phyloP scores from a whole-genome alignment of 2,797 vertebrate species.

The Tragopan temminckii region DNA sequence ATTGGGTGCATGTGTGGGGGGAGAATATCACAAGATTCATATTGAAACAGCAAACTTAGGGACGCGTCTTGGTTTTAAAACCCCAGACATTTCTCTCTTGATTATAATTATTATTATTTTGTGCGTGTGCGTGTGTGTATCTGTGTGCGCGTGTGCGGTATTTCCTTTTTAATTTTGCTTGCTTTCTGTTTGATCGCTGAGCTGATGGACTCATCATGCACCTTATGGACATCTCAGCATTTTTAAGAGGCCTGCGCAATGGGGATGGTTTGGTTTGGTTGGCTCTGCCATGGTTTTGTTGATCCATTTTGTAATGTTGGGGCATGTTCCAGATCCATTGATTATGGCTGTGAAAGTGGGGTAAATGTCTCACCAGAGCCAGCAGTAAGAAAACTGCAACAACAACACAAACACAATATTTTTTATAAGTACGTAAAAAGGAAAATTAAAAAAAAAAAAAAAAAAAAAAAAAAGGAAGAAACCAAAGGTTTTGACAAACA shows the following conservation, averaged over 20 bases:
- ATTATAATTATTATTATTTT: constrained; percentile 34
- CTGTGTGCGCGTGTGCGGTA: background rate
- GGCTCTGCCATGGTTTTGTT: constrained; percentile 37
- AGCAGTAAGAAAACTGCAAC: constrained; percentile 16
- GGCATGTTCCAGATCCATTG: constrained; percentile 55
- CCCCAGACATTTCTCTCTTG: constrained; percentile 49
- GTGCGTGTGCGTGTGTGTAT: background rate
- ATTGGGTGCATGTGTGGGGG: constrained; percentile 25
- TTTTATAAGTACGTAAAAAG: constrained; percentile 57
- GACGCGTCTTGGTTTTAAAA: constrained; percentile 57
- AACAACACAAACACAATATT: constrained; percentile 50
- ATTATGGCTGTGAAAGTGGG: constrained; percentile 66
- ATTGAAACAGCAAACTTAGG: constrained; percentile 4
- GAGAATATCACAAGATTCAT: constrained; percentile 4
- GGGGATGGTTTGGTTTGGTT: constrained; percentile 38
- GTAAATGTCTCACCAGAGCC: constrained; percentile 53
- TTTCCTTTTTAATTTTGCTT: constrained; percentile 15
- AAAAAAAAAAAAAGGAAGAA: constrained; percentile 72
- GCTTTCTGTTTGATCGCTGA: constrained; percentile 54
- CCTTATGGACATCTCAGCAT: constrained; percentile 53
- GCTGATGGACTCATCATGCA: constrained; percentile 54
- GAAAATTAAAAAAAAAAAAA: background rate
- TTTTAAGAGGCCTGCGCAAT: constrained; percentile 33
- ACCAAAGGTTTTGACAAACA: constrained; percentile 82
- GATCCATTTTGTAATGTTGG: background rate